Base-by-base conservation (phyloP, 2,797 vertebrate species). In the Eospalax fontanierii region DNA sequence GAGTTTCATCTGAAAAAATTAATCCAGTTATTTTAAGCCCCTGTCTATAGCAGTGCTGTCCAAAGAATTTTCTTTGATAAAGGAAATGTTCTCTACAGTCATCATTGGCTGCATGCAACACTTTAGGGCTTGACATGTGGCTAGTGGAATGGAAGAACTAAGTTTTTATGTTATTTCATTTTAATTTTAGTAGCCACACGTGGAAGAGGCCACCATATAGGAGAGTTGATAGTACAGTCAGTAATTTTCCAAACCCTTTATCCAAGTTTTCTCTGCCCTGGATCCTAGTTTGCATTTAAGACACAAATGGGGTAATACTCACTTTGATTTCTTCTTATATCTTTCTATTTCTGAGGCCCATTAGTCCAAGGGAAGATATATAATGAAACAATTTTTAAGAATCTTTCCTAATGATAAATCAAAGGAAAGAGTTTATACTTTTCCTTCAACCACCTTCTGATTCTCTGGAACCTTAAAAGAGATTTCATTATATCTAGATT, bases 81-180 rank as follows among this genome's bases (percentile, higher is more conserved):
- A 18, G 12, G 79, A 38, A 83, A 28, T 80, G 6, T 63, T n/a
- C 76, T 21, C 59, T 89, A 63, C 65, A 46, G 74, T 43, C 11
- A 10, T 87, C 38, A 9, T 83, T 76, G 68, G 35, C 30, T 28
- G 33, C 18, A 28, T 59, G 4, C 6, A 74, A 54, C 28, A 35
- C 30, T 54, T 19, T 7, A 80, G 43, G 54, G 50, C 75, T 92
- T 94, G 82, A 92, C 95, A 57, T 86, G 26, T 73, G 30, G 2
- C n/a, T 35, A 63, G 21, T 78, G 33, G 40, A 26, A 89, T 50
- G 4, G 22, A 93, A n/a, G 61, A 90, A 61, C 35, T 83, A 80
- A 63, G 74, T 57, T 85, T 87, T 61, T n/a, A 61, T 93, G 86
- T 43, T 38, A 15, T 79, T 95, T 93, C 1, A 46, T 92, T 88